Evolutionary conservation across 2,113 vertebrate species (phyloP).

Genomic region (Melanerpes aurifrons): DNA sequence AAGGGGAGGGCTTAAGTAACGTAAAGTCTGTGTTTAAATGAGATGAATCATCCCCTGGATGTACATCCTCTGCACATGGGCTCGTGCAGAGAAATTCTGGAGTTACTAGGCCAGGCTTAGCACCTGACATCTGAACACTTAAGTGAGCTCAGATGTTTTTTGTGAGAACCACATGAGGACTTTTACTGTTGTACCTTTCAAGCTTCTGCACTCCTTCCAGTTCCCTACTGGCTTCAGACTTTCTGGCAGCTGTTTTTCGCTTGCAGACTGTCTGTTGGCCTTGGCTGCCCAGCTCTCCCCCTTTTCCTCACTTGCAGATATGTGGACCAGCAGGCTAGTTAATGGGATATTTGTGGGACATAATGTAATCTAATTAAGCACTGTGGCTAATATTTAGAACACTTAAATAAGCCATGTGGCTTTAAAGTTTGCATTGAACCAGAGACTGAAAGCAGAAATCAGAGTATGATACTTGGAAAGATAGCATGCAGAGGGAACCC

Average conservation of each 20-base stretch:
- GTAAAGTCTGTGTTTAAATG: not conserved
- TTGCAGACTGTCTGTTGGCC: not conserved
- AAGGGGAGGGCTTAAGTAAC: not conserved
- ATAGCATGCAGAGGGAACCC: not conserved
- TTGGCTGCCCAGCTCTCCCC: not conserved
- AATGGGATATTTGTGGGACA: not conserved
- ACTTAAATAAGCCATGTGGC: not conserved
- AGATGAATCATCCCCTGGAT: not conserved
- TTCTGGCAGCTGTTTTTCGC: conserved; percentile 17
- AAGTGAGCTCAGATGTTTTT: not conserved
- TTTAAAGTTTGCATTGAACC: not conserved
- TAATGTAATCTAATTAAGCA: not conserved
- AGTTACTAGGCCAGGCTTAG: not conserved
- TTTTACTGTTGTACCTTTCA: not conserved
- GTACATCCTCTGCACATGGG: not conserved
- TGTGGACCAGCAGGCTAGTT: not conserved
- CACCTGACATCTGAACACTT: not conserved
- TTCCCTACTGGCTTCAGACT: not conserved
- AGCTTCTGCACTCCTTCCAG: not conserved
- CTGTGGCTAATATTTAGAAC: not conserved
- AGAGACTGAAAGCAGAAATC: not conserved
- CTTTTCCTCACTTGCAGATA: not conserved
- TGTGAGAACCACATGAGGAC: not conserved
- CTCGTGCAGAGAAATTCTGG: not conserved
- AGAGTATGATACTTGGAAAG: not conserved